phyloP scores from a whole-genome alignment of 2,113 vertebrate species.

The Rhinoptilus africanus region DNA sequence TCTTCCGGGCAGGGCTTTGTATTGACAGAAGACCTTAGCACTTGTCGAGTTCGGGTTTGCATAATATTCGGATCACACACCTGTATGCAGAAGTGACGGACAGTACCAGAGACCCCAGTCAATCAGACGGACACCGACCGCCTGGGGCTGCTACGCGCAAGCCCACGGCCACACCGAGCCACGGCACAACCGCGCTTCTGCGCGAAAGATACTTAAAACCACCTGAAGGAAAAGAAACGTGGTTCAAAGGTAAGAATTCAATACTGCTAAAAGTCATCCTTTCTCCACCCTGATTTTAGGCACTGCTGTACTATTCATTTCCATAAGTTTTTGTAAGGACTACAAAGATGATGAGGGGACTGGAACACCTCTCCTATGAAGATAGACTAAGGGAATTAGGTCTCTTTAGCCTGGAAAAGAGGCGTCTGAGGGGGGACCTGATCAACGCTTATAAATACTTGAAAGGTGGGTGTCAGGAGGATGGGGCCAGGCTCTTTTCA shows the following conservation, averaged over 20 bases:
- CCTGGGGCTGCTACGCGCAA: background rate
- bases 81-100: constrained; percentile 53
- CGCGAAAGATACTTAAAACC: background rate
- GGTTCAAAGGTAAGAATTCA: background rate
- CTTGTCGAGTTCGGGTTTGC: constrained; percentile 83
- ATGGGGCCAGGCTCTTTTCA: too few relatives aligned
- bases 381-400: too few relatives aligned
- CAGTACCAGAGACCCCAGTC: background rate
- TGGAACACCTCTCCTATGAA: too few relatives aligned
- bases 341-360: too few relatives aligned
- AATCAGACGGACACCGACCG: background rate
- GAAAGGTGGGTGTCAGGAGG: too few relatives aligned
- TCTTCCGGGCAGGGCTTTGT: constrained; percentile 81
- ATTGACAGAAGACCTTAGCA: constrained; percentile 78
- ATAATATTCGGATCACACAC: constrained; percentile 79
- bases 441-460: too few relatives aligned
- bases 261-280: background rate
- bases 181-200: background rate
- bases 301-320: background rate
- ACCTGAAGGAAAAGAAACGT: background rate
- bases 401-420: too few relatives aligned
- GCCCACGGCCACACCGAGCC: fast-evolving
- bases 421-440: too few relatives aligned
- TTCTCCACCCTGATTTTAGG: background rate
- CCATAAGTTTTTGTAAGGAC: background rate